Base-by-base conservation (phyloP, 2,113 vertebrate genomes). In the Clarias magur region DNA sequence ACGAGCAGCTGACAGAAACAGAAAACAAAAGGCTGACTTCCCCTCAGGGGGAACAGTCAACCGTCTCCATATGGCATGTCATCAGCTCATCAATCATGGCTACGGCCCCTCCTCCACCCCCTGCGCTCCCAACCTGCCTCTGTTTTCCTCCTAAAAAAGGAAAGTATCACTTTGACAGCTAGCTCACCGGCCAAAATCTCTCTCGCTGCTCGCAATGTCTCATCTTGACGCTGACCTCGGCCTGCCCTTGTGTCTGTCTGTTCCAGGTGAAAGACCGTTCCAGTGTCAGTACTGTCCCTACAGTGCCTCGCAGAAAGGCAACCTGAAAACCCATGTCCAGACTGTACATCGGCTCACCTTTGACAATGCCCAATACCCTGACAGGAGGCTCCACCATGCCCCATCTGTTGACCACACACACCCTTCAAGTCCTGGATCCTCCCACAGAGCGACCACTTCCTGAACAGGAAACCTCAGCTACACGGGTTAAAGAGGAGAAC, bases 221-320 rank as follows among this genome's bases (percentile, higher is more conserved):
- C 81, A 76, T 80, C 87, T 83, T n/a, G 70, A 53, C 15, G 62
- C 63, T 91, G 90, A 91, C 90, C 90, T 86, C 78, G 48, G 85
- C 59, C 87, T 91, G 90, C 87, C 88, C 88, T 91, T 91, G 87
- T 88, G 70, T 91, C 82, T 91, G 82, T 90, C 70, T 81, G 87
- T 90, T 91, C 86, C 93, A 95, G 95, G 91, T 90, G 88, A 97
- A 94, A 95, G 97, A 96, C 94, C 96, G 88, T 92, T 93, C 95
- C 90, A 89, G 95, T 80, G 91, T 94, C 88, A 96, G 94, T 92
- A 96, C 95, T 80, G 91, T 94, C 88, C 96, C 95, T 92, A 96
- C 95, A 93, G 96, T 96, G 95, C 97, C 96, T 93, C 95, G 96
- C 91, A 95, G 95, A 92, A 97, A 97, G 96, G 96, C 95, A 94